These are phyloP conservation scores for Meiosimyza platycephala DNA, from an alignment of 2,888 invertebrate species.

Conservation along the genomic window DNA sequence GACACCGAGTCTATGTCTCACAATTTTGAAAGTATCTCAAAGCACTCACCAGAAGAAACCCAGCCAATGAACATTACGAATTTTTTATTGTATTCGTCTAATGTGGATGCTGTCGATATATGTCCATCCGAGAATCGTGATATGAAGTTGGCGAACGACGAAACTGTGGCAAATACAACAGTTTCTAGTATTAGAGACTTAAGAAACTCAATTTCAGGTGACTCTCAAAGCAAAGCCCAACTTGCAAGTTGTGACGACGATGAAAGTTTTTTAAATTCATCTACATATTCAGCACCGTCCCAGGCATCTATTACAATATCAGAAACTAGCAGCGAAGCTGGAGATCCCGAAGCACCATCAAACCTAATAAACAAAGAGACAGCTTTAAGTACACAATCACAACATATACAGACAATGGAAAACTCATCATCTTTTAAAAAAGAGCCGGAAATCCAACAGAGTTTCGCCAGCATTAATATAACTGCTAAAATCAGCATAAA, in stretches of 20 bases:
- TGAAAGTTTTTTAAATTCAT: conserved; percentile 32
- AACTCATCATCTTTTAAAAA: neutral
- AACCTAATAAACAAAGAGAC: neutral
- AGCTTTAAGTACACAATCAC: neutral
- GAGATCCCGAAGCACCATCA: neutral
- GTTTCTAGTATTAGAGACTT: neutral
- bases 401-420: neutral
- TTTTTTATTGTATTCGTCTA: neutral
- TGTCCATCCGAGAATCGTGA: neutral
- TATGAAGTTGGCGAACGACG: conserved; percentile 21
- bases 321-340: conserved; percentile 58
- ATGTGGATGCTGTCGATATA: neutral
- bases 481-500: conserved; percentile 65
- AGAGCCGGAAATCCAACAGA: conserved; percentile 53
- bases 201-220: neutral
- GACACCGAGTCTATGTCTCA: conserved; percentile 59
- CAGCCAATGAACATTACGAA: conserved; percentile 33
- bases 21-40: conserved; percentile 31
- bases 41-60: conserved; percentile 25
- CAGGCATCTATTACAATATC: conserved; percentile 60
- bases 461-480: conserved; percentile 58
- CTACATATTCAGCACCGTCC: conserved; percentile 34
- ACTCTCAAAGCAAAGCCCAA: neutral
- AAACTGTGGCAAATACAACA: conserved; percentile 22
- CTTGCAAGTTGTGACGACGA: neutral